Conservation (phyloP, 2,888 invertebrate species). For the Baronia brevicornis region DNA sequence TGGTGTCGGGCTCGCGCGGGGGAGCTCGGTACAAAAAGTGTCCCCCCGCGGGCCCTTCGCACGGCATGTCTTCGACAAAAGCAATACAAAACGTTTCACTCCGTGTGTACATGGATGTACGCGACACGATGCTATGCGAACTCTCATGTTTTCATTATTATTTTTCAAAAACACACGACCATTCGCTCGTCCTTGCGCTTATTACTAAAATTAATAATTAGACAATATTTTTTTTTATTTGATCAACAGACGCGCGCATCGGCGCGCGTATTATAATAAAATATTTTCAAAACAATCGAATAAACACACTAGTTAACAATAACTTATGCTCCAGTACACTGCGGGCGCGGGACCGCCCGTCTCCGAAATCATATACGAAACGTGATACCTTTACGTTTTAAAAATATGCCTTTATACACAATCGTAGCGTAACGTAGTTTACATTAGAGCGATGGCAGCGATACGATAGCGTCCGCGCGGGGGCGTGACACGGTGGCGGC, state of each 20-base stretch:
- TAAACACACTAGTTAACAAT: conserved; percentile 76
- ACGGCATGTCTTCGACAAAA: conserved; percentile 55
- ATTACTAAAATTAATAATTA: conserved; percentile 75
- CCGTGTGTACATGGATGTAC: too few species aligned
- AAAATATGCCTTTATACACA: conserved; percentile 60
- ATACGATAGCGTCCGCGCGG: conserved; percentile 24
- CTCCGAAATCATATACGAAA: conserved; percentile 12
- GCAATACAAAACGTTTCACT: conserved; percentile 74
- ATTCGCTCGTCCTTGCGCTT: conserved; percentile 73
- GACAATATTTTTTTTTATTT: conserved; percentile 73
- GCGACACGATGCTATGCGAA: conserved; percentile 72
- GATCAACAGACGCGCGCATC: conserved; percentile 74
- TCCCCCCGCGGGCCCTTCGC: conserved; percentile 30
- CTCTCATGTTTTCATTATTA: conserved; percentile 43
- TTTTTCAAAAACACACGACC: conserved; percentile 71
- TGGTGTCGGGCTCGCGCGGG: conserved; percentile 28
- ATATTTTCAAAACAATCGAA: conserved; percentile 76
- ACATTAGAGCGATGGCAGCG: conserved; percentile 53
- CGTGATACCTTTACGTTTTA: conserved; percentile 25
- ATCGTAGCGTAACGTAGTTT: conserved; percentile 43
- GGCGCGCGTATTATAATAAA: conserved; percentile 74
- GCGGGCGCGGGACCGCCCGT: conserved; percentile 29
- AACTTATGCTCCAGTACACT: conserved; percentile 58
- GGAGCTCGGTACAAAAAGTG: conserved; percentile 47
- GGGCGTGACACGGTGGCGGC: conserved; percentile 28